Conservation (phyloP, 2,113 vertebrate species). For the Epinephelus fuscoguttatus region DNA sequence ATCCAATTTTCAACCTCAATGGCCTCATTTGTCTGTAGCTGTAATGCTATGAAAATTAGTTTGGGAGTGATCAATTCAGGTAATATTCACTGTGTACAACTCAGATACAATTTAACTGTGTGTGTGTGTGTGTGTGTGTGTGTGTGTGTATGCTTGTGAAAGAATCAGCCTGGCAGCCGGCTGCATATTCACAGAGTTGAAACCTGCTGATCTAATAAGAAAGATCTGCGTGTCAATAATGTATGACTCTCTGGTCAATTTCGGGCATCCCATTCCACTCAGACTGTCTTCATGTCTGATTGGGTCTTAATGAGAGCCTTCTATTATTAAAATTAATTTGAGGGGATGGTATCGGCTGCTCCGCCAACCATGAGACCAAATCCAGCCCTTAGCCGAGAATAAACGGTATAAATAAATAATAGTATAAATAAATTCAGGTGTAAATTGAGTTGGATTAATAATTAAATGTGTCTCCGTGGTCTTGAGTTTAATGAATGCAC, state of each 20-base stretch:
- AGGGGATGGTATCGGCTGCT: constrained; percentile 70
- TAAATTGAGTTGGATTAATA: constrained; percentile 85
- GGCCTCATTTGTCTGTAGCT: constrained; percentile 45
- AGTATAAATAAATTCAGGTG: constrained; percentile 82
- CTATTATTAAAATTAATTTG: constrained; percentile 88
- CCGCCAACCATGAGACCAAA: constrained; percentile 53
- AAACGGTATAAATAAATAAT: constrained; percentile 80
- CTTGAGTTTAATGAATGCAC: constrained; percentile 68
- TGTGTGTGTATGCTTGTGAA: not conserved
- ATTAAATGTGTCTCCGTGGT: constrained; percentile 76
- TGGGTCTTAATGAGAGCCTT: constrained; percentile 86
- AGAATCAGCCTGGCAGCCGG: constrained; percentile 52
- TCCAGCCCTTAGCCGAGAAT: constrained; percentile 58
- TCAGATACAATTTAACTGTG: constrained; percentile 35
- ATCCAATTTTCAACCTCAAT: constrained; percentile 64
- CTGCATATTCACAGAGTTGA: constrained; percentile 52
- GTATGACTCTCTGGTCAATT: constrained; percentile 78
- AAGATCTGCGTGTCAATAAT: constrained; percentile 83
- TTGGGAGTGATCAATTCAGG: constrained; percentile 61
- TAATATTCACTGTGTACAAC: constrained; percentile 40
- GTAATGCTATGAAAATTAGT: constrained; percentile 48
- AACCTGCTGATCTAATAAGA: constrained; percentile 82
- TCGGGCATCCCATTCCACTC: constrained; percentile 74
- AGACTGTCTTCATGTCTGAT: constrained; percentile 83
- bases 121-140: not conserved